These are phyloP conservation scores for Clavelina lepadiformis DNA, from an alignment of 23 tunicate species.

Conservation along the genomic window DNA sequence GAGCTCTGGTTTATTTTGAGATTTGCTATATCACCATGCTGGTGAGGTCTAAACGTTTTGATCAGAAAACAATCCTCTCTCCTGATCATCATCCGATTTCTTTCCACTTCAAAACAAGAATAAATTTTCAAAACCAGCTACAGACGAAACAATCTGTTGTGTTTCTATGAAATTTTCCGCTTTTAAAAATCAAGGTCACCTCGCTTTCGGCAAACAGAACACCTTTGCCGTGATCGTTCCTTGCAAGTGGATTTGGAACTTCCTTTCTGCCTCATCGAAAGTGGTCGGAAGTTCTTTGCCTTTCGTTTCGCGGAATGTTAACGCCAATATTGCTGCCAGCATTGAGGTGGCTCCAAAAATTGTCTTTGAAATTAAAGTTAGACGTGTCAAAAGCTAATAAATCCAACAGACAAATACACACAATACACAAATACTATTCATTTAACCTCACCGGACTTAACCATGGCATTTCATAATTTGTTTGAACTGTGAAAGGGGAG, in stretches of 20 bases:
- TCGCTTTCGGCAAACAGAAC: slow-evolving; percentile 7
- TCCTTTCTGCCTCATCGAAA: slow-evolving; percentile 46
- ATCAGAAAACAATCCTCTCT: too few relatives aligned
- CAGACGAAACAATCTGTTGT: too few relatives aligned
- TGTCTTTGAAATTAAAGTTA: too few relatives aligned
- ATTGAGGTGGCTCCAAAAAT: slow-evolving; percentile 34
- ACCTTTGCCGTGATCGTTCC: neutral
- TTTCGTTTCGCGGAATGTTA: slow-evolving; percentile 32
- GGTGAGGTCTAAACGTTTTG: too few relatives aligned
- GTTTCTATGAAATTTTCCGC: too few relatives aligned
- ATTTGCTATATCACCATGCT: too few relatives aligned
- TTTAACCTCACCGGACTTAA: slow-evolving; percentile 24
- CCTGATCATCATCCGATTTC: too few relatives aligned
- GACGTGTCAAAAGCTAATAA: too few relatives aligned
- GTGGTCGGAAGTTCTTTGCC: slow-evolving; percentile 16
- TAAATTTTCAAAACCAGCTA: too few relatives aligned
- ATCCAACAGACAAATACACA: neutral
- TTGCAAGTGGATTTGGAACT: slow-evolving; percentile 3
- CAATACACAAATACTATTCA: neutral
- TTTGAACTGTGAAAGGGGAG: slow-evolving; percentile 38
- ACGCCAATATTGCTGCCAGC: slow-evolving; percentile 18
- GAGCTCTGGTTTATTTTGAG: too few relatives aligned
- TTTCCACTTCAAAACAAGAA: too few relatives aligned
- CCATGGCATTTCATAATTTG: slow-evolving; percentile 43
- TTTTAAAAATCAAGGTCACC: too few relatives aligned